Base-by-base conservation (phyloP, 2,797 vertebrate genomes). In the Coregonus suidteri region DNA sequence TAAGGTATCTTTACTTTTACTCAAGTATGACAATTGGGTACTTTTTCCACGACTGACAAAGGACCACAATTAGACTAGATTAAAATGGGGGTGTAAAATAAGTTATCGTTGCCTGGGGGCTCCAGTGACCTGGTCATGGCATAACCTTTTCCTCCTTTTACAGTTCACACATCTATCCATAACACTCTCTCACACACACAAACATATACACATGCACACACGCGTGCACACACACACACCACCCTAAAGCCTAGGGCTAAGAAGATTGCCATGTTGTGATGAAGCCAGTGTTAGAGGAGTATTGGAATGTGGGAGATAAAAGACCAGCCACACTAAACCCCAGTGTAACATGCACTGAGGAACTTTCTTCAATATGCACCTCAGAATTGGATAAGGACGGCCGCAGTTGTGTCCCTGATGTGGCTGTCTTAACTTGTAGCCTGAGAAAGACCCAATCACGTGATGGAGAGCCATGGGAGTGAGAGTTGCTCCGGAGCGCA, bases 141-240 rank as follows among this genome's bases (percentile, higher is more conserved):
- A 75, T 84, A 88, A 92, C 91, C 91, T 92, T 89, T 89, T 77
- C 75, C 75, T 79, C 64, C 75, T 76, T 84, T 83, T 84, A 82
- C 78, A 84, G 79, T 87, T 89, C 88, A 88, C 84, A 77, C 81
- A 84, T 82, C 81, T 81, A 7, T 0, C 20, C 78, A 68, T 15
- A 59, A 47, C 41, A 47, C 41, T 47, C 9, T 3, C 47, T 4
- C 30, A 41, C 30, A 20, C 52, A 71, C 20, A 65, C 52, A 25
- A 25, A n/a, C 54, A 56, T 16, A 18, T 6, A 56, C 54, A n/a
- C 16, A 56, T 16, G 18, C 25, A 65, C 20, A 25, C 25, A 25
- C 25, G 25, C 25, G 25, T 25, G 25, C 25, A 25, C 25, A 25
- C 25, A 25, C 25, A 25, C 25, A 25, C 41, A 47, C 52, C 6